phyloP scores from a whole-genome alignment of 2,888 invertebrate genomes.

The Cheiracanthium punctorium region DNA sequence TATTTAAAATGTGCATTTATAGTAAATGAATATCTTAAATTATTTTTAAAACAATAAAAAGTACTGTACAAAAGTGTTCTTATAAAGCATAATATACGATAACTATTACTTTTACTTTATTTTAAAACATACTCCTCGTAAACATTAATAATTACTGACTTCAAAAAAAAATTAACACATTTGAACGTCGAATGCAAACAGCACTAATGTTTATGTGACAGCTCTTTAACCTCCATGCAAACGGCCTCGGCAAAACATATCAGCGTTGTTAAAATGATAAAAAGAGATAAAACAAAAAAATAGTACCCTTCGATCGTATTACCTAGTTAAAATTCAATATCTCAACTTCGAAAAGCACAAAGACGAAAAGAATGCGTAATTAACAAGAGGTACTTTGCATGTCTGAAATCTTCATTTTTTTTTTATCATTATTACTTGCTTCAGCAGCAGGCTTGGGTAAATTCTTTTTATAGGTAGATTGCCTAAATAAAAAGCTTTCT shows the following conservation, averaged over 20 bases:
- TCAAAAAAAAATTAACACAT: not conserved
- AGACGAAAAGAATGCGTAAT: not conserved
- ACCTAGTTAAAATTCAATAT: conserved; percentile 10
- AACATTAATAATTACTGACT: not conserved
- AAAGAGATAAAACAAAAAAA: not conserved
- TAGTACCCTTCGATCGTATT: not conserved
- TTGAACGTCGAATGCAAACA: not conserved
- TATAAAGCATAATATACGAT: too few species aligned
- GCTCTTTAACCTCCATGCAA: not conserved
- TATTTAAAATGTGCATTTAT: too few species aligned
- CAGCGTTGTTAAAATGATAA: not conserved
- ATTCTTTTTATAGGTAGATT: not conserved
- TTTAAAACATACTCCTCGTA: not conserved
- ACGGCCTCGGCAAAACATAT: not conserved
- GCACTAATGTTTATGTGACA: not conserved
- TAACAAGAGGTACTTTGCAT: not conserved
- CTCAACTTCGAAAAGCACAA: not conserved
- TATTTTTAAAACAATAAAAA: too few species aligned
- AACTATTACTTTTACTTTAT: too few species aligned
- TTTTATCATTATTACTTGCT: too few species aligned
- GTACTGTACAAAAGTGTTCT: too few species aligned
- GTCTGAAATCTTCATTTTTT: not conserved
- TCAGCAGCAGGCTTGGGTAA: not conserved
- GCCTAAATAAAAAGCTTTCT: not conserved
- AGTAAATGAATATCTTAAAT: too few species aligned